These are phyloP conservation scores for Neodiprion virginianus DNA, from an alignment of 1,140 invertebrate species.

Conservation along the genomic window DNA sequence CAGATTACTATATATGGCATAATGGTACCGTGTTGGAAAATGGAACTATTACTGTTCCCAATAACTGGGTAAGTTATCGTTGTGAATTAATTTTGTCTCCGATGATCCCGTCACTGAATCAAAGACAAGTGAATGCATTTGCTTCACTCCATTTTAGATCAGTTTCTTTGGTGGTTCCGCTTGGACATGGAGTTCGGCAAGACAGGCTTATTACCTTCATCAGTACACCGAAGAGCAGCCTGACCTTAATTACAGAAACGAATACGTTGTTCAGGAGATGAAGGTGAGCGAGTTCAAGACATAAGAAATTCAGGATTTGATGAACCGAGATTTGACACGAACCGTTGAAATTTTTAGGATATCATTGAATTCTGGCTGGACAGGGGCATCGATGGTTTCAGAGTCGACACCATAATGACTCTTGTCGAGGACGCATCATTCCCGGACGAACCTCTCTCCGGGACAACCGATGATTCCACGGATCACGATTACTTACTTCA, in stretches of 20 bases:
- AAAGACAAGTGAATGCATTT: too few relatives aligned
- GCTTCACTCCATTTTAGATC: conserved; percentile 49
- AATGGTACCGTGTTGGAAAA: conserved; percentile 50
- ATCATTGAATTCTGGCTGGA: conserved; percentile 74
- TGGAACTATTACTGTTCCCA: conserved; percentile 50
- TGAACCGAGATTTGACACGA: background rate
- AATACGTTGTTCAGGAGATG: conserved; percentile 66
- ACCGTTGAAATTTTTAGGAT: background rate
- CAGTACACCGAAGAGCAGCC: conserved; percentile 76
- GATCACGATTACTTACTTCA: conserved; percentile 68
- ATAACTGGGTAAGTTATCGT: conserved; percentile 64
- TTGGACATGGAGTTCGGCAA: conserved; percentile 70
- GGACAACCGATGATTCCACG: conserved; percentile 52
- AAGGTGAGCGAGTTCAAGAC: conserved; percentile 52
- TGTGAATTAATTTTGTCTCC: background rate
- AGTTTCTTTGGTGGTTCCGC: conserved; percentile 72
- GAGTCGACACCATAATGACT: conserved; percentile 71
- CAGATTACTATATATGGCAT: conserved; percentile 78
- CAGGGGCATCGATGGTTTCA: conserved; percentile 78
- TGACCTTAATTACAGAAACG: conserved; percentile 75
- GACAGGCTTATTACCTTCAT: conserved; percentile 79
- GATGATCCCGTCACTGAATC: background rate
- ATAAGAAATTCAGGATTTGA: too few relatives aligned
- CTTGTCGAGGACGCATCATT: conserved; percentile 65
- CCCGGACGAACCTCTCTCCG: conserved; percentile 65